Evolutionary conservation across 2,113 vertebrate genomes (phyloP).

Genomic region (Anoplopoma fimbria): DNA sequence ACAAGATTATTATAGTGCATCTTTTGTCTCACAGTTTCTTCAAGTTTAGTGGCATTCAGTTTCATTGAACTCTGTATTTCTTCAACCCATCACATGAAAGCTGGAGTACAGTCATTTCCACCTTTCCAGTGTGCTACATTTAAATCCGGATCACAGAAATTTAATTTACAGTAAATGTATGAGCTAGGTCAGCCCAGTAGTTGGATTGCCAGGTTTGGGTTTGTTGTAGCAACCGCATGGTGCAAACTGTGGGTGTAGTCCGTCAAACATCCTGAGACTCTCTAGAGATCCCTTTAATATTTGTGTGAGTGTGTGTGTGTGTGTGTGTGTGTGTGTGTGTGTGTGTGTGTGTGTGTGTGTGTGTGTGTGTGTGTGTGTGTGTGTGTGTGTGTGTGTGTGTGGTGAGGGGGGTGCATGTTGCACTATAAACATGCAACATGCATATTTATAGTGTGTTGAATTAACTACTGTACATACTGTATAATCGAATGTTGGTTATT

Average conservation of each 20-base stretch:
- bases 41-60: background rate
- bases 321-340: constrained; percentile 5
- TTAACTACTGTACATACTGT: background rate
- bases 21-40: background rate
- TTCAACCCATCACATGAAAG: background rate
- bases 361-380: constrained; percentile 16
- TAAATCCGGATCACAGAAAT: background rate
- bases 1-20: background rate
- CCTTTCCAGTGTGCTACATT: background rate
- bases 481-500: background rate
- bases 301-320: constrained; percentile 12
- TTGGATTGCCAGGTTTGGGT: constrained; percentile 50
- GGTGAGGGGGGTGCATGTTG: too few relatives aligned
- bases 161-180: background rate
- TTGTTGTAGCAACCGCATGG: constrained; percentile 62
- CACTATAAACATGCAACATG: too few relatives aligned
- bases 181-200: background rate
- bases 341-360: constrained; percentile 7
- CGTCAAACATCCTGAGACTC: constrained; percentile 37
- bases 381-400: constrained; percentile 6
- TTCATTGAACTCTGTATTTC: background rate
- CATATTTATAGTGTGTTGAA: background rate
- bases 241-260: constrained; percentile 41
- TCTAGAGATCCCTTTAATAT: constrained; percentile 20
- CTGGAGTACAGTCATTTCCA: background rate